Base-by-base conservation (phyloP, 2,113 vertebrate genomes). In the Eubucco bourcierii region DNA sequence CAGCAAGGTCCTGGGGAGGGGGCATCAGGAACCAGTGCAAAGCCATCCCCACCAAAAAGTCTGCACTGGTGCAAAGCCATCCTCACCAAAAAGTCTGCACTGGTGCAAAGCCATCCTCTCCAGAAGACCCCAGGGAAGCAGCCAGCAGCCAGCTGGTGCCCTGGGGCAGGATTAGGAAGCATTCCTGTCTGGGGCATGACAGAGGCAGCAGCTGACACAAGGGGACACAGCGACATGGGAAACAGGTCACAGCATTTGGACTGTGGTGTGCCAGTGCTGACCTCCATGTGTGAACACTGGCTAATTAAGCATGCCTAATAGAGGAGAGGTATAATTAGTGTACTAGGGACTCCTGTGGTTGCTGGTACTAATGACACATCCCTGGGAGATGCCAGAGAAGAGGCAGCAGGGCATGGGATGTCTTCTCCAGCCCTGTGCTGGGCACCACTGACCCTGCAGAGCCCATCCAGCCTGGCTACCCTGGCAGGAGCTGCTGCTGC, bases 301-400 rank as follows among this genome's bases (percentile, higher is more conserved):
- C 88, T 95, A 95, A 97, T 96, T 91, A 95, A 92, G 95, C 93
- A 85, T 85, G 70, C 29, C 88, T 95, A 95, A 95, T 82, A 76
- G 66, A 95, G 72, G 55, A 95, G 76, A 17, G 79, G 44, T 46
- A 59, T 74, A 94, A 95, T 95, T 93, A 93, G 87, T 34, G 87
- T 73, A 63, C 76, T 61, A 78, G 81, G 72, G 88, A 75, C 59
- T 84, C 84, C 78, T 0, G 10, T 1, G 3, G 64, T 50, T 55
- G 76, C 61, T 92, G 78, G 71, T 61, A 63, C 71, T 53, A 66
- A 78, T 80, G 88, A 39, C 67, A 60, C 10, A 1, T 58, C 72
- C 77, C 79, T 28, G 53, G 50, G 80, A 37, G 84, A 50, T 19
- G 87, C 23, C 71, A 67, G 33, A 21, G 47, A 29, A 27, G 53